Percentiles rank a stretch among this genome's conserved stretches.
phyloP scores from a whole-genome alignment of 2,797 vertebrate genomes.

The Craterocephalus amniculus region DNA sequence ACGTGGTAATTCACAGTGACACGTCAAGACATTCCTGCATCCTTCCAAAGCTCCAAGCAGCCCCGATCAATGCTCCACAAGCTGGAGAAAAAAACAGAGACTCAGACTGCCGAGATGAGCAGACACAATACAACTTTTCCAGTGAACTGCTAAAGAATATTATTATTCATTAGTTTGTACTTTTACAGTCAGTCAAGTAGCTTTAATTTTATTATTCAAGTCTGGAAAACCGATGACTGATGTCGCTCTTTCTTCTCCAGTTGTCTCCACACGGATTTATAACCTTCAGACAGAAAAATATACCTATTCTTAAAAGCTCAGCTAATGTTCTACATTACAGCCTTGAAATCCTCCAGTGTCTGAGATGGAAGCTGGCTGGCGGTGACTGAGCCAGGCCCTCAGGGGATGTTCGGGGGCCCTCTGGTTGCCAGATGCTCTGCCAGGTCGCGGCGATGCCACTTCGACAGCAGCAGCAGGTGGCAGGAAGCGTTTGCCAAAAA shows the following conservation, averaged over 20 bases:
- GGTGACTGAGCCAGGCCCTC: conserved; percentile 48
- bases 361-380: conserved; percentile 45
- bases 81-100: no score
- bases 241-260: background rate
- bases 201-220: background rate
- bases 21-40: no score
- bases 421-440: conserved; percentile 65
- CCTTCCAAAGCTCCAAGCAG: no score
- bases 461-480: conserved; percentile 74
- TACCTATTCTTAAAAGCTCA: background rate
- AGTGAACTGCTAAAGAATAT: background rate
- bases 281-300: background rate
- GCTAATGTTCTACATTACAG: conserved; percentile 38
- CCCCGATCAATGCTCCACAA: no score
- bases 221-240: conserved; percentile 4
- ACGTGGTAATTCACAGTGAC: no score
- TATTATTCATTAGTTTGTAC: background rate
- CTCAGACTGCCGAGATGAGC: no score
- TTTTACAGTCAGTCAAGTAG: background rate
- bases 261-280: background rate
- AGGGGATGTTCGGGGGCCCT: conserved; percentile 40
- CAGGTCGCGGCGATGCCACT: conserved; percentile 58
- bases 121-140: no score
- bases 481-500: conserved; percentile 66
- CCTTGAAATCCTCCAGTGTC: conserved; percentile 42